Conservation (phyloP, 2,888 invertebrate genomes). For the Ophion slaviceki region DNA sequence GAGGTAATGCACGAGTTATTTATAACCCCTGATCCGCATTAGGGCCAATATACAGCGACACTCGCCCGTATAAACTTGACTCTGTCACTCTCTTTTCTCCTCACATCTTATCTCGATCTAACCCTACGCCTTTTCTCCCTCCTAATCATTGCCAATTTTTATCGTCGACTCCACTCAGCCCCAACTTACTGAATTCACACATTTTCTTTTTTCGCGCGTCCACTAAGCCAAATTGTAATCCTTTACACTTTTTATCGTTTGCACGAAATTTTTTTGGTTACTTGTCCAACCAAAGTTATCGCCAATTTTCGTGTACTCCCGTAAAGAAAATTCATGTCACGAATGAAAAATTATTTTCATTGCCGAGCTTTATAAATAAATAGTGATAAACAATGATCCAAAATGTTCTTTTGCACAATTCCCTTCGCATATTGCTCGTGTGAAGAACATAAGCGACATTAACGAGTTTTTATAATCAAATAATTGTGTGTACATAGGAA, state of each 20-base stretch:
- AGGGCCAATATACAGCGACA: conserved; percentile 70
- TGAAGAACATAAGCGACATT: background rate
- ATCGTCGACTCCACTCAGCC: conserved; percentile 4
- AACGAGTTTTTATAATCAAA: background rate
- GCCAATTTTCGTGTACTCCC: background rate
- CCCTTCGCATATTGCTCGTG: background rate
- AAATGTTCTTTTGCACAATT: background rate
- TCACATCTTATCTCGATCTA: conserved; percentile 37
- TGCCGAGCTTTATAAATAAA: background rate
- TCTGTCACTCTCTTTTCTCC: conserved; percentile 59
- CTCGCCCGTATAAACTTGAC: conserved; percentile 65
- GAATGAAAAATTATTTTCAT: background rate
- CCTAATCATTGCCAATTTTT: conserved; percentile 37
- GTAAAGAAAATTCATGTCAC: background rate
- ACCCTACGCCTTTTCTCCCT: conserved; percentile 16
- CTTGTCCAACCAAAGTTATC: background rate
- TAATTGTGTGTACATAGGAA: background rate
- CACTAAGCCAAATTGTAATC: background rate
- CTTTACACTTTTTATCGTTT: background rate
- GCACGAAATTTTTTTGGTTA: background rate
- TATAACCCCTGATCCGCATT: conserved; percentile 69
- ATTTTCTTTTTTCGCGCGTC: background rate
- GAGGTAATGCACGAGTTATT: conserved; percentile 69
- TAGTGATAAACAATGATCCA: background rate
- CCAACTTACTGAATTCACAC: background rate